Evolutionary conservation across 2,113 vertebrate genomes (phyloP), one percentile per base, ranked within the genome.

Genomic region (Bostrychus sinensis): DNA sequence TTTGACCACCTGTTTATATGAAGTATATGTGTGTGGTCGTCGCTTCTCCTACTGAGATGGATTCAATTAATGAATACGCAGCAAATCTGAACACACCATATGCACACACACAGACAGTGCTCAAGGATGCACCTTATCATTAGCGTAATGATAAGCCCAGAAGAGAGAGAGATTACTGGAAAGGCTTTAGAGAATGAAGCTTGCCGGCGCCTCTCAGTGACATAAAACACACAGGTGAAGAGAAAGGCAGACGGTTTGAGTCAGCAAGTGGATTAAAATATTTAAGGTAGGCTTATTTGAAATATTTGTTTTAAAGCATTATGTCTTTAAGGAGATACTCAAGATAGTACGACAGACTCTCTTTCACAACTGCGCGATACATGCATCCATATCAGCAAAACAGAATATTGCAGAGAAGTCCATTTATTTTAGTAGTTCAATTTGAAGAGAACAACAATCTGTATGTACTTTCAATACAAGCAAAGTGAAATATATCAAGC

Each of bases 101-200:
- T 38, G 42, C 50, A 57, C 67, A 87, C 74, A 73, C 60, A 71
- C n/a, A 85, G 63, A 78, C 55, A 56, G 77, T 71, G 70, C 53
- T 66, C 23, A 65, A 62, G 81, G 63, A 86, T 70, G 80, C 84
- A 90, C 89, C 89, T 85, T 90, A 78, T 88, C 84, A 91, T 91
- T 92, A 91, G 62, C 71, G 75, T 91, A 91, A 93, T 91, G 83
- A 91, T 89, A 91, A 91, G 86, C 82, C 61, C 65, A 71, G 66
- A 32, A 8, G 45, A 20, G 65, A 70, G 77, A 82, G 62, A 83
- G 87, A 92, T 90, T 86, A 88, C 84, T 87, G 82, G 80, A 72
- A 86, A 57, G 80, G 72, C 82, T 87, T 82, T 70, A 77, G 78
- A 85, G 82, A 85, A 62, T 73, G 82, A 89, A 87, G 78, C 84